A percentile compares a stretch with the other conserved stretches of the same genome.
phyloP scores from a whole-genome alignment of 2,113 vertebrate species.

The Notothenia rossii region DNA sequence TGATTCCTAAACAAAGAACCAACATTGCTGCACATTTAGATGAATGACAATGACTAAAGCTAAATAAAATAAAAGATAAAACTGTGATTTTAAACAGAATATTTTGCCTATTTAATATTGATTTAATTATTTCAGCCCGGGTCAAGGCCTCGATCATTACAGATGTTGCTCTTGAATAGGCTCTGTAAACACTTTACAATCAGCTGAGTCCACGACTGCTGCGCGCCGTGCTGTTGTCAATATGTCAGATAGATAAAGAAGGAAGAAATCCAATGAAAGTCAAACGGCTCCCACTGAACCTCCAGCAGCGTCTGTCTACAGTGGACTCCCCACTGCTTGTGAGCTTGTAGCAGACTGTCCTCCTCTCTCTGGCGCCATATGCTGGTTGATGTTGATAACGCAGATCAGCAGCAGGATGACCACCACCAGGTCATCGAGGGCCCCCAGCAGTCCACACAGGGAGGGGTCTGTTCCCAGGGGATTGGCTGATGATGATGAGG shows the following conservation, averaged over 20 bases:
- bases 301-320: conserved; percentile 47
- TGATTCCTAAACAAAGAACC: not conserved
- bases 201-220: conserved; percentile 15
- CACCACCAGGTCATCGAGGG: conserved; percentile 84
- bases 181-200: conserved; percentile 54
- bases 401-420: conserved; percentile 87
- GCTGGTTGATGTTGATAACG: conserved; percentile 86
- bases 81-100: too few relatives aligned
- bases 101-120: not conserved
- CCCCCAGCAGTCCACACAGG: conserved; percentile 80
- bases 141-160: too few relatives aligned
- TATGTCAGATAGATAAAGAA: conserved; percentile 11
- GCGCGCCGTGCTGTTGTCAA: conserved; percentile 21
- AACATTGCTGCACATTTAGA: not conserved
- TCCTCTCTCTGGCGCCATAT: conserved; percentile 78
- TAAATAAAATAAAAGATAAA: not conserved
- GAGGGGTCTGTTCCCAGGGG: conserved; percentile 71
- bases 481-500: conserved; percentile 4
- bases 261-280: conserved; percentile 48
- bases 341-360: conserved; percentile 44
- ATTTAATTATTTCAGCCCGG: not conserved
- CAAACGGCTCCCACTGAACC: conserved; percentile 8
- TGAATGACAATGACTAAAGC: too few relatives aligned
- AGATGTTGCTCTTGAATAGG: not conserved
- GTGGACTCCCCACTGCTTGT: conserved; percentile 56